A percentile compares a stretch with the other conserved stretches of the same genome.
Conservation (phyloP, 2,797 vertebrate species). For the Moxostoma hubbsi region DNA sequence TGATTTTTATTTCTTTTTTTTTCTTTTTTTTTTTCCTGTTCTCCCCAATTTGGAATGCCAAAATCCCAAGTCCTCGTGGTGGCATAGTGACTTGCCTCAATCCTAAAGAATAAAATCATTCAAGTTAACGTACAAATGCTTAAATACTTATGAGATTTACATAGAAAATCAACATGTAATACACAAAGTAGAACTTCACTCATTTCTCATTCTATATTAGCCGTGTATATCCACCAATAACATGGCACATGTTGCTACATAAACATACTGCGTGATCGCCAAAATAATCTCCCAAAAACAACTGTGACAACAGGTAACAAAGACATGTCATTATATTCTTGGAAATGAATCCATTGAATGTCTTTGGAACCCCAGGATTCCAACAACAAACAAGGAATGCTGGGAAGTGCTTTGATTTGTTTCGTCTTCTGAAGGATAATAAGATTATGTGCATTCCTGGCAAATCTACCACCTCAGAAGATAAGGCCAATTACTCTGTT, state of each 20-base stretch:
- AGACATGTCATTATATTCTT: slow-evolving; percentile 22
- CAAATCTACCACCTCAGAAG: slow-evolving; percentile 74
- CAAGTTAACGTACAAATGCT: no score
- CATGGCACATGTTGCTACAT: background rate
- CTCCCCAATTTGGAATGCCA: no score
- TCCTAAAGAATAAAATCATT: no score
- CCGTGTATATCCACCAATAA: background rate
- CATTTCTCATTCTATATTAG: background rate
- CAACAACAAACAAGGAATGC: slow-evolving; percentile 45
- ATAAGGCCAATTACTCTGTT: slow-evolving; percentile 79
- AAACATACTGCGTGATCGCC: slow-evolving; percentile 17
- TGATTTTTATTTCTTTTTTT: no score
- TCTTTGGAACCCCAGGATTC: slow-evolving; percentile 45
- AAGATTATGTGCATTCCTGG: slow-evolving; percentile 74
- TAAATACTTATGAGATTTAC: no score
- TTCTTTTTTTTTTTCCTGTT: no score
- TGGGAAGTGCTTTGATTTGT: slow-evolving; percentile 48
- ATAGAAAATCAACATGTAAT: no score
- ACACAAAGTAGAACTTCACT: background rate
- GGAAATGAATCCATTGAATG: slow-evolving; percentile 6
- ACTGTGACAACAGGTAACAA: slow-evolving; percentile 22
- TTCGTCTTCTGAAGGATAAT: slow-evolving; percentile 65
- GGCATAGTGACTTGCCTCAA: no score
- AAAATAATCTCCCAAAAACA: slow-evolving; percentile 6
- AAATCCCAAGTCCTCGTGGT: no score